These are phyloP conservation scores for Mactra quadrangularis DNA, from an alignment of 1,140 invertebrate genomes.

Conservation along the genomic window DNA sequence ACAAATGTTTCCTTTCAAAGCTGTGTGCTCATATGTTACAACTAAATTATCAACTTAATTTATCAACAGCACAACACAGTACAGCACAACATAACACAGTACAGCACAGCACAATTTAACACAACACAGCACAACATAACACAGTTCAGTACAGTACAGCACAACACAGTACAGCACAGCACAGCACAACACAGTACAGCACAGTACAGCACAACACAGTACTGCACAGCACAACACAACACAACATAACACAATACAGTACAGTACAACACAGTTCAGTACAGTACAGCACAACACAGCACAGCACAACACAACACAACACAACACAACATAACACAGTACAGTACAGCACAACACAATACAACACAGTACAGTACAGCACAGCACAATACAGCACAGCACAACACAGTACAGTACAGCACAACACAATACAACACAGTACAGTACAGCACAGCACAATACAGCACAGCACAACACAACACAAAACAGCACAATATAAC, in stretches of 20 bases:
- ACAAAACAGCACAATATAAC: not conserved
- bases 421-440: not conserved
- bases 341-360: not conserved
- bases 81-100: no score
- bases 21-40: no score
- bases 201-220: no score
- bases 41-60: no score
- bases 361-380: not conserved
- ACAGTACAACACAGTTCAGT: conserved; percentile 53
- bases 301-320: conserved; percentile 48
- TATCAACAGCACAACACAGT: no score
- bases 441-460: not conserved
- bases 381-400: not conserved
- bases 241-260: conserved; percentile 46
- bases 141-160: no score
- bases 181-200: no score
- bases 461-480: not conserved
- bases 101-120: no score
- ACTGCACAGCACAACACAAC: not conserved
- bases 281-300: conserved; percentile 53
- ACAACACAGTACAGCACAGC: no score
- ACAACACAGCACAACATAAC: no score
- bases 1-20: no score
- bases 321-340: no score
- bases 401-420: not conserved